A percentile compares a stretch with the other conserved stretches of the same genome.
These are phyloP conservation scores for Lottia gigantea DNA, from an alignment of 2,888 invertebrate species.

Conservation along the genomic window DNA sequence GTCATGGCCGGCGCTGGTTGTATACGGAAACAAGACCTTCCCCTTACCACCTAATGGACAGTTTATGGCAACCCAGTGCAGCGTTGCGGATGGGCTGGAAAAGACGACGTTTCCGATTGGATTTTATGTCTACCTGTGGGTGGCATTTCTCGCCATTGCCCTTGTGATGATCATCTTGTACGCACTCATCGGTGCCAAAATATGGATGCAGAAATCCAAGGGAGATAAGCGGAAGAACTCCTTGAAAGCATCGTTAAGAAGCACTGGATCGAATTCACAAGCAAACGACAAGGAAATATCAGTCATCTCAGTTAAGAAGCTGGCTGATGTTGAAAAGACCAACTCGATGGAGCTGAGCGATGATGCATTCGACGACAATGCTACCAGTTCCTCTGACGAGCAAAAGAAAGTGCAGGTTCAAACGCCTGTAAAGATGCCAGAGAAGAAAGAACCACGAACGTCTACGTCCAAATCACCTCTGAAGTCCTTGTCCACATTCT, in stretches of 20 bases:
- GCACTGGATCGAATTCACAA: neutral
- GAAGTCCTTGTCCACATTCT: constrained; percentile 2
- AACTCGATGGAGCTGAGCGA: neutral
- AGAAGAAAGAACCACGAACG: neutral
- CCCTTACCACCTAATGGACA: constrained; percentile 16
- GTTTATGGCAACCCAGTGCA: constrained; percentile 34
- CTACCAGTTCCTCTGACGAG: neutral
- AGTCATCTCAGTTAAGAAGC: neutral
- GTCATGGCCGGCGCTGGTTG: constrained; percentile 39
- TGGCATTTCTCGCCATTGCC: constrained; percentile 28
- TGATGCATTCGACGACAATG: neutral
- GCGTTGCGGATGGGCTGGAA: constrained; percentile 30
- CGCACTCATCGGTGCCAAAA: constrained; percentile 30
- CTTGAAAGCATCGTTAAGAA: neutral
- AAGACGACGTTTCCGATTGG: constrained; percentile 29
- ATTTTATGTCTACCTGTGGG: constrained; percentile 39
- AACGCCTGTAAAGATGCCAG: neutral
- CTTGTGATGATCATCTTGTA: constrained; percentile 36
- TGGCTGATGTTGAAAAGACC: neutral
- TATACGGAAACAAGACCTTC: constrained; percentile 35
- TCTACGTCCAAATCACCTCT: neutral
- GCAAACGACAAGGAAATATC: neutral
- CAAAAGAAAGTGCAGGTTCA: neutral
- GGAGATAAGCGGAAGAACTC: constrained; percentile 14
- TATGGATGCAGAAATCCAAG: constrained; percentile 17